Conservation (phyloP, 23 tunicate genomes). For the Phallusia fumigata region DNA sequence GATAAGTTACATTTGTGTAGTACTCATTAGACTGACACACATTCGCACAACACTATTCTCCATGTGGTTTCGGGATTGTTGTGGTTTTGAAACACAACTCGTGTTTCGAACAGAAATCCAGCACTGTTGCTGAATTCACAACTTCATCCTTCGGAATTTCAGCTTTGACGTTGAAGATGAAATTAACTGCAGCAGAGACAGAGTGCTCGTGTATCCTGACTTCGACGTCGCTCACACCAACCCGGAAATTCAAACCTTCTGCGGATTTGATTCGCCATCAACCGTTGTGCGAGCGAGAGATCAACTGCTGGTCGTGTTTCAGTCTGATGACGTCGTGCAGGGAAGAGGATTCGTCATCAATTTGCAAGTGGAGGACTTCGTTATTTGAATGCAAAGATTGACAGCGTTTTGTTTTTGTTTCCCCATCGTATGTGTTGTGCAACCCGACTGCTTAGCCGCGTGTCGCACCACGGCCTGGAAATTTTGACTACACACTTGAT, state of each 20-base stretch:
- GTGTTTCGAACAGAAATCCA: no score
- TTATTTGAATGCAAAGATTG: background rate
- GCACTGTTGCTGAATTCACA: background rate
- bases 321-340: constrained; percentile 44
- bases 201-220: constrained; percentile 40
- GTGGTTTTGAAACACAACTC: no score
- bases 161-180: constrained; percentile 34
- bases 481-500: no score
- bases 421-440: no score
- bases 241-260: background rate
- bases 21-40: no score
- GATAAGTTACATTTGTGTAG: no score
- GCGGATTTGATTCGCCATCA: constrained; percentile 13
- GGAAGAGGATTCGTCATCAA: constrained; percentile 41
- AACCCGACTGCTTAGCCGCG: no score
- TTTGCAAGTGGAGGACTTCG: background rate
- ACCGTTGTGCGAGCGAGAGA: background rate
- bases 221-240: constrained; percentile 19
- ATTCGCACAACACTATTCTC: no score
- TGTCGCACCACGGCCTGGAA: no score
- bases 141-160: background rate
- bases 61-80: no score
- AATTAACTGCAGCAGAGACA: constrained; percentile 28
- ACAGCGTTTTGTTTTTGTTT: background rate
- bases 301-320: constrained; percentile 36